A percentile compares a stretch with the other conserved stretches of the same genome.
phyloP scores from a whole-genome alignment of 2,888 invertebrate species.

The Scaptomyza caliginosa region DNA sequence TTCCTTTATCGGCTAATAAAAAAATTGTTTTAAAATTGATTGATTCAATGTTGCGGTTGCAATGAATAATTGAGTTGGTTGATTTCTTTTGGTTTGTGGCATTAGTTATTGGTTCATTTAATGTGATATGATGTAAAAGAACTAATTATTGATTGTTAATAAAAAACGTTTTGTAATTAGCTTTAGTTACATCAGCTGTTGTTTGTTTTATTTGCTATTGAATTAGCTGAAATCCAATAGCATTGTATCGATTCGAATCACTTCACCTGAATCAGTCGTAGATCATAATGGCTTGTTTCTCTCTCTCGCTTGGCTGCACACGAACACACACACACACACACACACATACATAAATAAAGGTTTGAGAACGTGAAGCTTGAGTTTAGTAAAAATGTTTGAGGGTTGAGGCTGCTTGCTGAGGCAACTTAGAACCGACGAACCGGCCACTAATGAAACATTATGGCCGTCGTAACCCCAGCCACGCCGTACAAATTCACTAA shows the following conservation, averaged over 20 bases:
- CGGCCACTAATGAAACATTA: slow-evolving; percentile 76
- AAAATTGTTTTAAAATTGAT: no score
- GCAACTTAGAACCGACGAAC: slow-evolving; percentile 18
- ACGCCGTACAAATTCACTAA: slow-evolving; percentile 75
- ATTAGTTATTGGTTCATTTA: no score
- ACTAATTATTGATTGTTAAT: no score
- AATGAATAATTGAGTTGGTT: no score
- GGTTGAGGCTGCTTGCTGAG: not conserved
- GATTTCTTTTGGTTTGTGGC: no score
- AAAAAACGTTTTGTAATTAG: not conserved
- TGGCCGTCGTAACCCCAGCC: slow-evolving; percentile 69
- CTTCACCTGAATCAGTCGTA: slow-evolving; percentile 10
- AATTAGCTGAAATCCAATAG: slow-evolving; percentile 34
- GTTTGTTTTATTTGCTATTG: slow-evolving; percentile 19
- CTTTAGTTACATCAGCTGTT: not conserved
- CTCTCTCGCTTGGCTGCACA: slow-evolving; percentile 8
- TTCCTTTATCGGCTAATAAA: no score
- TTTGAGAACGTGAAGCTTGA: slow-evolving; percentile 4
- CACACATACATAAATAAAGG: not conserved
- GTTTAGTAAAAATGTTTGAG: not conserved
- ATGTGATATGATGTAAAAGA: no score
- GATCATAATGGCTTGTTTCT: slow-evolving; percentile 31
- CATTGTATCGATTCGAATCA: slow-evolving; percentile 32
- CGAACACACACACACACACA: not conserved
- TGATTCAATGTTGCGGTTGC: no score